Conservation (phyloP, 2,113 vertebrate species). For the Peromyscus polionotus region DNA sequence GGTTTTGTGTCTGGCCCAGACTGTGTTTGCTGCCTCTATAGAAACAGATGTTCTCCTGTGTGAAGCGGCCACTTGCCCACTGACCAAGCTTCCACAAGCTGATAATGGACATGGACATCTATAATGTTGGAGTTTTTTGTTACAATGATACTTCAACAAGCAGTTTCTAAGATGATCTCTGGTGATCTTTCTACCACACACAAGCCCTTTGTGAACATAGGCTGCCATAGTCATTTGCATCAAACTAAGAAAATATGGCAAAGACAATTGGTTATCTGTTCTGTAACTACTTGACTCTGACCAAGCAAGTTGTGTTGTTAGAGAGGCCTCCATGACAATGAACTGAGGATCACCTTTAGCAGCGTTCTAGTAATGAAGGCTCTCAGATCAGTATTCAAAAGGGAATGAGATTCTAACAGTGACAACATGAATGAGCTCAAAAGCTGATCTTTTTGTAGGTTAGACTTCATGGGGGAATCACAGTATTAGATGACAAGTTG, state of each 20-base stretch:
- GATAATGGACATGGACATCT: background rate
- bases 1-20: conserved; percentile 58
- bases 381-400: background rate
- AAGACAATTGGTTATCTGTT: background rate
- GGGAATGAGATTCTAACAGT: too few species aligned
- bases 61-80: background rate
- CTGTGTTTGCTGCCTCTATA: background rate
- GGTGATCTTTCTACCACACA: background rate
- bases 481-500: background rate
- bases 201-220: too few species aligned
- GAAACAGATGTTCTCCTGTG: conserved; percentile 63
- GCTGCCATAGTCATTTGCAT: background rate
- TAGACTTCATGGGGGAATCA: background rate
- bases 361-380: background rate
- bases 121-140: background rate
- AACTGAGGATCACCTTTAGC: background rate
- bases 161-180: background rate
- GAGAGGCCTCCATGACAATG: background rate
- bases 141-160: background rate
- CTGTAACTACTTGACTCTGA: background rate
- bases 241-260: background rate
- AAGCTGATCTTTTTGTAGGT: background rate
- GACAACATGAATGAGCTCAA: background rate
- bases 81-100: background rate
- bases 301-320: background rate